Evolutionary conservation across 2,113 vertebrate genomes (phyloP), one percentile per base, ranked within the genome.

Genomic region (Erythrocercus mccallii): DNA sequence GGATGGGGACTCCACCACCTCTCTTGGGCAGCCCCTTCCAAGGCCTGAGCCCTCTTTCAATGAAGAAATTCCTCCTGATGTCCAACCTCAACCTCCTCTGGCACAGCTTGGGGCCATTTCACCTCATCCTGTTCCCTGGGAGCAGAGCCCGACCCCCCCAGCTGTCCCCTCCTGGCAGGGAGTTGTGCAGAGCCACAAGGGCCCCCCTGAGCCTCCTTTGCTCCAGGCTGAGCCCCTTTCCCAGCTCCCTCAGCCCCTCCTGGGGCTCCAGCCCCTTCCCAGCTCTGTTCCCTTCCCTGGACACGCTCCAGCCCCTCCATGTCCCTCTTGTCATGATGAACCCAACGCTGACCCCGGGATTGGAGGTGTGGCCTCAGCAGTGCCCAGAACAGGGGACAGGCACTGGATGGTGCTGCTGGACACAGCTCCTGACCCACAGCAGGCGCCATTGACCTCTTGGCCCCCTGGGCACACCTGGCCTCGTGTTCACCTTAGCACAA

Each of bases 51-150:
- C 3, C 30, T 15, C 23, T 19, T 40, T 19, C 65, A 18, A 48
- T 0, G 0, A 0, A 1, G 42, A 57, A 85, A 48, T 48, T 74
- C 70, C 30, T 48, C 1, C 35, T 40, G 8, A 0, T 56, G 35
- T 10, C 30, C 81, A 56, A 0, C 23, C 35, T 65, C 69, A 38
- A 0, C 50, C 18, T 38, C 2, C 18, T 1, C 30, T 40, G 30
- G 28, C 24, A 0, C 81, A 84, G n/a, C 23, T 0, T 56, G 81
- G 23, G 81, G 58, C 24, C 6, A 0, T 40, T 64, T 0, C 15
- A 18, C 1, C 48, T n/a, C 11, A 0, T 54, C 50, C 81, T 74
- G 60, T 65, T 64, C 42, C 57, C 30, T 40, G 40, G 7, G 3
- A 33, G 18, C 48, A 84, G 1, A 84, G 15, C 23, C n/a, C 1